These are phyloP conservation scores for Gallinago jamesoni DNA, from an alignment of 2,113 vertebrate species.

Conservation along the genomic window DNA sequence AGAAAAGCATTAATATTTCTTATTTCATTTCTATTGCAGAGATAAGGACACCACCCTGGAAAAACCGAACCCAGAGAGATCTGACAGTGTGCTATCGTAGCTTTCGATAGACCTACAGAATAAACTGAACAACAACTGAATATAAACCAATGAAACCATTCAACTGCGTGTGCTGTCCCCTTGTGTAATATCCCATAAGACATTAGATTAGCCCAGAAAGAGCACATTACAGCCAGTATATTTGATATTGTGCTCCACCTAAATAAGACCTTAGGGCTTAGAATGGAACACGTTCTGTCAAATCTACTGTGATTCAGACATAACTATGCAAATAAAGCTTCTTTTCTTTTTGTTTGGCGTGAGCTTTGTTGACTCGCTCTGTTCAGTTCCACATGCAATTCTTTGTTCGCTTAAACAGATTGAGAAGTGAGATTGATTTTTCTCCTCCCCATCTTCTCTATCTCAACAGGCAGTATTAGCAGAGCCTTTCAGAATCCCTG, in stretches of 20 bases:
- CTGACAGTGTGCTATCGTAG: background rate
- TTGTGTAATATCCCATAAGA: background rate
- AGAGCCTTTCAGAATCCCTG: background rate
- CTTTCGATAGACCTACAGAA: background rate
- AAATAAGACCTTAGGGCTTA: slow-evolving; percentile 18
- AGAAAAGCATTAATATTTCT: background rate
- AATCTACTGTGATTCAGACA: slow-evolving; percentile 9
- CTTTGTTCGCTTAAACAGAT: slow-evolving; percentile 1
- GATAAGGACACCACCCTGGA: background rate
- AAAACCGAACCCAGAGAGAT: background rate
- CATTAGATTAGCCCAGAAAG: background rate
- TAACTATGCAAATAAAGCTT: slow-evolving; percentile 26
- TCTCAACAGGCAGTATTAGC: background rate
- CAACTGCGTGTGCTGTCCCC: background rate
- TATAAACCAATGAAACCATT: background rate
- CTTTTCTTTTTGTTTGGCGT: background rate
- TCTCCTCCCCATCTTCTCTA: background rate
- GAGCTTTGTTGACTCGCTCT: background rate
- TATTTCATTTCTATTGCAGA: background rate
- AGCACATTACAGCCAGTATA: background rate
- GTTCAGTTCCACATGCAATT: background rate
- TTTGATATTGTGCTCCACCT: background rate
- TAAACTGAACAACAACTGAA: background rate
- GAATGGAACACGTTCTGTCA: slow-evolving; percentile 11
- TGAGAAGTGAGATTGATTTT: slow-evolving; percentile 35